Evolutionary conservation across 2,113 vertebrate genomes (phyloP).

Genomic region (Phoxinus phoxinus): DNA sequence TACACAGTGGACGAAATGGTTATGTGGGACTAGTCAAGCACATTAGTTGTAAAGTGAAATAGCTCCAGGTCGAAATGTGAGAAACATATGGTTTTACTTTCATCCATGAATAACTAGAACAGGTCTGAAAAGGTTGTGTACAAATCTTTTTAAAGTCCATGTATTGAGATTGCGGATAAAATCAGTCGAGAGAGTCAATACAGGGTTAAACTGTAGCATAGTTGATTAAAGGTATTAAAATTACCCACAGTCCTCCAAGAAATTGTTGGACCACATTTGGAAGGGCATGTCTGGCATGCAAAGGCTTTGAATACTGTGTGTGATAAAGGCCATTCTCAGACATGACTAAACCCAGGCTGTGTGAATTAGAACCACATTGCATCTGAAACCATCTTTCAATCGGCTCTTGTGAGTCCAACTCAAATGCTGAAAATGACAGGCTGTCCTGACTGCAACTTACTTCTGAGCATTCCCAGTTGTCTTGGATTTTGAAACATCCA

Average conservation of each 20-base stretch:
- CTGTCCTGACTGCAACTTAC: slow-evolving; percentile 54
- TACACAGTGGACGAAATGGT: not conserved
- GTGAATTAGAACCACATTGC: slow-evolving; percentile 64
- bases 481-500: slow-evolving; percentile 53
- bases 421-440: slow-evolving; percentile 58
- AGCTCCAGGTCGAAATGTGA: slow-evolving; percentile 13
- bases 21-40: not conserved
- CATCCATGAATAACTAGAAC: slow-evolving; percentile 24
- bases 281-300: slow-evolving; percentile 60
- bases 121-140: slow-evolving; percentile 24
- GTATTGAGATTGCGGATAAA: slow-evolving; percentile 49
- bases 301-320: slow-evolving; percentile 57
- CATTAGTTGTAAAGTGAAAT: slow-evolving; percentile 30
- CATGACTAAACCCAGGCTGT: slow-evolving; percentile 54
- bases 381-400: slow-evolving; percentile 55
- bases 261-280: slow-evolving; percentile 55
- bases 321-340: slow-evolving; percentile 59
- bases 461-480: slow-evolving; percentile 53
- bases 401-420: slow-evolving; percentile 54
- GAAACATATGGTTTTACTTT: slow-evolving; percentile 38
- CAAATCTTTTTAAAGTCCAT: slow-evolving; percentile 4
- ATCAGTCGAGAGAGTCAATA: slow-evolving; percentile 39
- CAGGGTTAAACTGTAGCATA: slow-evolving; percentile 32
- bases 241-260: slow-evolving; percentile 50
- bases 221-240: slow-evolving; percentile 62